Evolutionary conservation across 64 coral and sea anemone genomes (phyloP), one percentile per base, ranked within the genome.

Genomic region (Actinia tenebrosa): DNA sequence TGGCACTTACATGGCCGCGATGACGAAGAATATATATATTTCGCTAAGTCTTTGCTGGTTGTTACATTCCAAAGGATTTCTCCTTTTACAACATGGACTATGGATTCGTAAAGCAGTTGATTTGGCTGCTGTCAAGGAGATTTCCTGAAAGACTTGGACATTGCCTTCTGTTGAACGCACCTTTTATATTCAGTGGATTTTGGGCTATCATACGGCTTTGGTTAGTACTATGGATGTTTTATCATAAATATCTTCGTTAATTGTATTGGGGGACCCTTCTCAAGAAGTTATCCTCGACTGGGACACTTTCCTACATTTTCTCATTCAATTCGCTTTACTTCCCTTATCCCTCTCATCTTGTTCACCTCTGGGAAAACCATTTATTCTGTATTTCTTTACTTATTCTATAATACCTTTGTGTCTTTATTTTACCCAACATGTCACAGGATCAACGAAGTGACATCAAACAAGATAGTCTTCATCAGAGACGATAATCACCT

Each of bases 11-110:
- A 37, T 37, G 30, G 30, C 30, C 30, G 30, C 30, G 30, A 37
- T 37, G 30, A 37, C 30, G 30, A 37, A 37, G 30, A 37, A 37
- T 37, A 37, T 37, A 37, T 5, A 61, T 19, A 18, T 61, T 16
- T 18, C 17, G 15, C 22, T 69, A 61, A 20, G 50, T 82, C n/a
- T 83, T 64, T 20, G 22, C 14, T 14, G 92, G 46, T 81, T 83
- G 77, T 89, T 80, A 11, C 80, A 13, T 2, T 30, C 14, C 10
- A 75, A 75, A 98, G 96, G 96, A 86, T 10, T 98, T 98, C 86
- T 88, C 90, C 64, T 86, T 98, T 37, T 94, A 90, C 84, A 98
- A 98, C 83, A 98, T 98, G 96, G 96, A 98, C 64, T 98, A 98
- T 71, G 91, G 89, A 26, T 98, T 98, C 90, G 96, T 98, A 13